A percentile compares a stretch with the other conserved stretches of the same genome.
phyloP scores from a whole-genome alignment of 2,113 vertebrate genomes.

The Malurus elegans region DNA sequence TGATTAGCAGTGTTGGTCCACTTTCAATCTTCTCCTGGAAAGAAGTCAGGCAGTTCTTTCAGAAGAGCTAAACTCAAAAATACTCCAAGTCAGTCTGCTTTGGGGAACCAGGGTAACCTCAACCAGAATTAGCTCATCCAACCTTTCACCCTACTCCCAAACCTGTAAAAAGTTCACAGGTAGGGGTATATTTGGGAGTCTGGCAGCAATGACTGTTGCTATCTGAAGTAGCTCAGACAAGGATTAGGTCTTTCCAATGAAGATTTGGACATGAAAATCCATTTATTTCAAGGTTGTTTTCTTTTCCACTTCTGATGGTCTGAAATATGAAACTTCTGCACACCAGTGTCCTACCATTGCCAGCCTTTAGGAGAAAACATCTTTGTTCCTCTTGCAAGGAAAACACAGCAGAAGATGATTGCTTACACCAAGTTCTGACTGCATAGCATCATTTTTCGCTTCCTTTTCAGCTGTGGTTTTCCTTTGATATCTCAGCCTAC shows the following conservation, averaged over 20 bases:
- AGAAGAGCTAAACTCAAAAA: background rate
- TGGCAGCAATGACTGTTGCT: background rate
- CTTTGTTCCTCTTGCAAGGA: background rate
- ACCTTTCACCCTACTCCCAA: background rate
- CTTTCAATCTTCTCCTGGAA: background rate
- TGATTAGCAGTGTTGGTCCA: background rate
- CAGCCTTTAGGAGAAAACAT: background rate
- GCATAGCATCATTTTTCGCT: background rate
- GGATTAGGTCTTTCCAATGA: background rate
- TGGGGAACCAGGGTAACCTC: background rate
- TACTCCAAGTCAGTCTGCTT: background rate
- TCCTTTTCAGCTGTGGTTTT: background rate
- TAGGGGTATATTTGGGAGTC: background rate
- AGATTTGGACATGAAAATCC: background rate
- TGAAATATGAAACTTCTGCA: background rate
- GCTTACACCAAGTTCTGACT: background rate
- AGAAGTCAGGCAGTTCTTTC: background rate
- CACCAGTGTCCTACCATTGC: background rate
- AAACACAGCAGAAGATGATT: background rate
- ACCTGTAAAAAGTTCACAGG: background rate
- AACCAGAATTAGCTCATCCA: background rate
- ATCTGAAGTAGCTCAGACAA: background rate
- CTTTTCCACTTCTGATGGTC: background rate
- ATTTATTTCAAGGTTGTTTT: background rate
- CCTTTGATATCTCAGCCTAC: background rate